A percentile compares a stretch with the other conserved stretches of the same genome.
Evolutionary conservation across 2,797 vertebrate genomes (phyloP).

Genomic region (Sciurus carolinensis): DNA sequence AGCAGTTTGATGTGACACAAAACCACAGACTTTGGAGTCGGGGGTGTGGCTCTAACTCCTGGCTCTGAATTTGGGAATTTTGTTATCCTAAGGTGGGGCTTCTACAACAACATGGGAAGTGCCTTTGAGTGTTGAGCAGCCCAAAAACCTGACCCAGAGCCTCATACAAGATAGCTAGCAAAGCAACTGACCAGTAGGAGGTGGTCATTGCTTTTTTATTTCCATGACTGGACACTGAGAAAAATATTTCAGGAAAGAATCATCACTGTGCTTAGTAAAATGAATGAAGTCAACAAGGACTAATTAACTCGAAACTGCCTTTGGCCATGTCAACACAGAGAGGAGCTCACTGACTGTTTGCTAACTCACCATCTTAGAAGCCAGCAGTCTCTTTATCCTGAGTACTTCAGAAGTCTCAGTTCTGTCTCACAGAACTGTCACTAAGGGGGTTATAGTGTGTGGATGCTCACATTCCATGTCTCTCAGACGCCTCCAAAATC

Average conservation of each 20-base stretch:
- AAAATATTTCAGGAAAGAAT: neutral
- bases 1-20: neutral
- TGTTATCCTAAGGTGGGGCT: neutral
- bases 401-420: no score
- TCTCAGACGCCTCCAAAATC: no score
- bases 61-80: neutral
- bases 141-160: neutral
- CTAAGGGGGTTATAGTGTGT: no score
- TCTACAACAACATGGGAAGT: rapidly evolving
- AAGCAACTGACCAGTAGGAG: no score
- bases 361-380: no score
- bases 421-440: no score
- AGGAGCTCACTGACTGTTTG: no score
- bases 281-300: no score
- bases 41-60: neutral
- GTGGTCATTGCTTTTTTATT: neutral
- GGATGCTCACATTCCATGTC: no score
- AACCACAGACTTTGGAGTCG: neutral
- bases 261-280: no score
- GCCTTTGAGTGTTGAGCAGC: neutral
- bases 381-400: no score
- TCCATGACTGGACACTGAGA: neutral
- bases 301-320: neutral
- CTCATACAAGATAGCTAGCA: neutral
- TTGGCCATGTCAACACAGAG: no score